Conservation (phyloP, 1,140 invertebrate species). For the Dendroctonus ponderosae region DNA sequence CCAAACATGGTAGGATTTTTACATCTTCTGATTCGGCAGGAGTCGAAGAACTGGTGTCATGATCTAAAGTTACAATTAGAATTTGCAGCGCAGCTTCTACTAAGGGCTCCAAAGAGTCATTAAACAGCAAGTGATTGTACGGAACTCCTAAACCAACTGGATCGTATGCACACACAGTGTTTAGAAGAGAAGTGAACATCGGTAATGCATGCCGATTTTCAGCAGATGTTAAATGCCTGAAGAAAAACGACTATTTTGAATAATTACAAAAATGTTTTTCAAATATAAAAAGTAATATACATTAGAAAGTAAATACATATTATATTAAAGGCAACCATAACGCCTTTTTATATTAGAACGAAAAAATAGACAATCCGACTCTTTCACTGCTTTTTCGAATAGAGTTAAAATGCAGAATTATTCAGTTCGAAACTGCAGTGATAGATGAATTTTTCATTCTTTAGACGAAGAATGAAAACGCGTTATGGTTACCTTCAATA, state of each 20-base stretch:
- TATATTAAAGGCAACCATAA: too few relatives aligned
- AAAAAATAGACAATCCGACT: neutral
- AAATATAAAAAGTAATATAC: neutral
- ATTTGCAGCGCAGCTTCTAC: slow-evolving; percentile 96
- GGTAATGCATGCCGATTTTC: slow-evolving; percentile 88
- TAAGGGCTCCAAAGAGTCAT: slow-evolving; percentile 90
- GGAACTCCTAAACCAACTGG: slow-evolving; percentile 95
- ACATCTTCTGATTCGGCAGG: slow-evolving; percentile 51
- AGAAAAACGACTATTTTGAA: slow-evolving; percentile 14
- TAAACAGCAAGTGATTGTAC: slow-evolving; percentile 96
- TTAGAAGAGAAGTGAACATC: slow-evolving; percentile 95
- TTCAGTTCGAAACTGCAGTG: too few relatives aligned
- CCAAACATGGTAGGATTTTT: slow-evolving; percentile 2
- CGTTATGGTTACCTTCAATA: too few relatives aligned
- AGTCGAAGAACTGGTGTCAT: slow-evolving; percentile 65
- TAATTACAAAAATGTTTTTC: neutral
- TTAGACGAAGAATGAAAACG: too few relatives aligned
- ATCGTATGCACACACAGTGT: slow-evolving; percentile 96
- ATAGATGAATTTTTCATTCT: too few relatives aligned
- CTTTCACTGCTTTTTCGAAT: too few relatives aligned
- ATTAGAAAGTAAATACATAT: too few relatives aligned
- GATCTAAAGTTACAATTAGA: slow-evolving; percentile 93
- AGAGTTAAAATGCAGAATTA: too few relatives aligned
- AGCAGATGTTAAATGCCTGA: slow-evolving; percentile 62
- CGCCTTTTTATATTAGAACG: neutral